A percentile compares a stretch with the other conserved stretches of the same genome.
Conservation (phyloP, 2,888 invertebrate genomes). For the Microlaimidae sp. region DNA sequence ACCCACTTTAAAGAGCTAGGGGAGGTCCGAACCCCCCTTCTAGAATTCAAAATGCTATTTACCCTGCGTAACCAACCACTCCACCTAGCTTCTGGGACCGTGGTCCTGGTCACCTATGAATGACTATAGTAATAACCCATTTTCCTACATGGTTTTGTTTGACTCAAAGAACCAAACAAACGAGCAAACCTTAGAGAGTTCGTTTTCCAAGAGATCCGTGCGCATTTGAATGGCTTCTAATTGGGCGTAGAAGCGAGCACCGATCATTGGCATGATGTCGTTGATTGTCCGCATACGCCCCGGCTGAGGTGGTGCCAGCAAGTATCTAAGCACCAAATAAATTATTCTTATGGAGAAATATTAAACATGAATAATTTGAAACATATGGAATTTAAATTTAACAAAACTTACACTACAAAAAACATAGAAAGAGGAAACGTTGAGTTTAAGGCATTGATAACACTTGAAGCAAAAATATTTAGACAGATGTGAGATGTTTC, state of each 20-base stretch:
- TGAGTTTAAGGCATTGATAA: neutral
- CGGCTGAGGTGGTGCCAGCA: conserved; percentile 47
- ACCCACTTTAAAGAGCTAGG: too few species aligned
- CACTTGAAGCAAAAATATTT: too few species aligned
- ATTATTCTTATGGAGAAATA: neutral
- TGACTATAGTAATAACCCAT: too few species aligned
- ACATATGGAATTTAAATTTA: conserved; percentile 5
- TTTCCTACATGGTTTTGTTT: too few species aligned
- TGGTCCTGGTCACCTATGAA: too few species aligned
- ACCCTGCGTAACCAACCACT: too few species aligned
- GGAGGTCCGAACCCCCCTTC: too few species aligned
- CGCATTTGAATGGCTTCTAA: conserved; percentile 71
- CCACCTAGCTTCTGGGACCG: too few species aligned
- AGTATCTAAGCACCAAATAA: too few species aligned
- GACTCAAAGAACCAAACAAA: too few species aligned
- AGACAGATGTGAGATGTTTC: too few species aligned
- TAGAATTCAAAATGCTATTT: too few species aligned
- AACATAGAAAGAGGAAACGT: conserved; percentile 7
- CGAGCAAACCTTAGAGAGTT: conserved; percentile 72
- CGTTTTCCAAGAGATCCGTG: conserved; percentile 71
- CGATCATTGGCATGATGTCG: conserved; percentile 98
- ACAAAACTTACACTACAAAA: conserved; percentile 10
- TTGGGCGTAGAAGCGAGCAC: conserved; percentile 83
- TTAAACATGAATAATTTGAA: conserved; percentile 14
- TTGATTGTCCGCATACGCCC: conserved; percentile 53